Evolutionary conservation across 2,113 vertebrate genomes (phyloP).

Genomic region (Octodon degus): DNA sequence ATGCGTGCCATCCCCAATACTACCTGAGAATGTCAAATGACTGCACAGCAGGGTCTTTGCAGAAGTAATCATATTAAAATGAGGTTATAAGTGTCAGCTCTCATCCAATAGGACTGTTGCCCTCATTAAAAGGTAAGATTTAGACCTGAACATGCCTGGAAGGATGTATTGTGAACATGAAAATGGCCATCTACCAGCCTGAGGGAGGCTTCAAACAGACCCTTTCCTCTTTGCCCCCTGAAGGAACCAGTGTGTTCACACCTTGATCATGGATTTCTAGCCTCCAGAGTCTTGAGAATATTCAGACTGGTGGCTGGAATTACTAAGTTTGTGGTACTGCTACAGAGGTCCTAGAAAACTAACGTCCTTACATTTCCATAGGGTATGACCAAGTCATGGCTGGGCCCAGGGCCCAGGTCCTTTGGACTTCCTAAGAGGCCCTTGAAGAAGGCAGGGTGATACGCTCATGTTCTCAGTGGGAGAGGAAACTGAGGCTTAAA

Average conservation of each 20-base stretch:
- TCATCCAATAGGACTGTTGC: neutral
- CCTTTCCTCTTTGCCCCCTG: neutral
- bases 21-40: neutral
- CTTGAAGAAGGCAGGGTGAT: neutral
- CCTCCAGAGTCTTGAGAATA: neutral
- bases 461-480: neutral
- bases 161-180: neutral
- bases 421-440: neutral
- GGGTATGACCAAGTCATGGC: neutral
- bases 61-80: neutral
- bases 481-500: neutral
- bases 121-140: neutral
- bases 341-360: neutral
- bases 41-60: conserved; percentile 1
- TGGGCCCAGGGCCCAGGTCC: neutral
- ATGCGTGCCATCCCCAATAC: neutral
- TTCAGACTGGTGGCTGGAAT: neutral
- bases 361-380: neutral
- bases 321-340: no score
- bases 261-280: neutral
- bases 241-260: neutral
- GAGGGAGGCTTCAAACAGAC: neutral
- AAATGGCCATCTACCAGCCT: neutral
- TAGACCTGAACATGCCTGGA: neutral
- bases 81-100: neutral